Base-by-base conservation (phyloP, 2,888 invertebrate genomes). In the Sinelater perroti region DNA sequence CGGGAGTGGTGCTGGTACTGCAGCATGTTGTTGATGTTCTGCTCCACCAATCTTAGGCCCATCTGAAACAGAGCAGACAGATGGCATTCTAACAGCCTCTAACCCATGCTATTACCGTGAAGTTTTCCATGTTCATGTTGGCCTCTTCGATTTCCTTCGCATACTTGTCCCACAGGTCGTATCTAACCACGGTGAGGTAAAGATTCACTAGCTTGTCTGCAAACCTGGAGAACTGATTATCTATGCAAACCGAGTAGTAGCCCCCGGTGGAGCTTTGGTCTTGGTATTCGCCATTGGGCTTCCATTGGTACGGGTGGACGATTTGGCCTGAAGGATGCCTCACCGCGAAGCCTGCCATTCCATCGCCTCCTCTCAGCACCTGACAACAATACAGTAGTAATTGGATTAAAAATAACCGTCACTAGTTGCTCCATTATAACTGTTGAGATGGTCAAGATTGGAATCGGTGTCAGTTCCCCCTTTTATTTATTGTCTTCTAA, bases 101-200 rank as follows among this genome's bases (percentile, higher is more conserved):
- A n/a, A n/a, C n/a, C n/a, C n/a, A 16, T 33, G 5, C 3, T 18
- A 2, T 40, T 78, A 93, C 94, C 38, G 95, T 95, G 70, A 95
- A 95, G 76, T 95, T 96, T 66, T 90, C 87, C 70, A 95, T 93
- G 67, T 93, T 91, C 73, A 94, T 82, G 73, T 95, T 90, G 59
- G 95, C 77, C 36, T 90, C 90, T 72, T 95, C 91, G 14, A 96
- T 83, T 79, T 97, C 96, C 74, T 93, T 88, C 0, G 93, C 87
- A 70, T 92, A 95, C 72, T 91, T 87, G 70, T 95, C 93, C 97
- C 97, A 97, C 77, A 93, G 88, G 72, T 95, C 95, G 70, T 94
- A 93, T 72, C 93, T 87, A 52, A 95, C 93, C 2, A 95, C 94
- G 0, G 95, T 94, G 56, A 95, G 85, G 72, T 95, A 95, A 61